Evolutionary conservation across 2,113 vertebrate species (phyloP).

Genomic region (Cololabis saira): DNA sequence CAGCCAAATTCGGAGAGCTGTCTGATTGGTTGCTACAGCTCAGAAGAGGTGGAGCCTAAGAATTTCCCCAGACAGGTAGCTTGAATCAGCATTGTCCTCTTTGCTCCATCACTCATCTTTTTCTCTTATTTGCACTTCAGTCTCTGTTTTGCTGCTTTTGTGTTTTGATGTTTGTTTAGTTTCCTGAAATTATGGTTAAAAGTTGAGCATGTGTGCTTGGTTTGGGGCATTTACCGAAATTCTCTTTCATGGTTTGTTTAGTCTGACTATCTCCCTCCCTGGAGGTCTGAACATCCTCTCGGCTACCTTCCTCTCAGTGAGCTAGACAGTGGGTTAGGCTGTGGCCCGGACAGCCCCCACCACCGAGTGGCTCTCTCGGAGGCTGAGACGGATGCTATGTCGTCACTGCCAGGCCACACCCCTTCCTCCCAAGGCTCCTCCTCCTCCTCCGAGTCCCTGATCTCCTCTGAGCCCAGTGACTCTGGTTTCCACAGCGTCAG

Average conservation of each 20-base stretch:
- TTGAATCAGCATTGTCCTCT: not conserved
- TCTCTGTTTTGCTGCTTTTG: not conserved
- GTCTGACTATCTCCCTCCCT: constrained; percentile 47
- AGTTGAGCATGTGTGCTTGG: not conserved
- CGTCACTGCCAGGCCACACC: constrained; percentile 60
- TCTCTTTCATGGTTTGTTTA: constrained; percentile 25
- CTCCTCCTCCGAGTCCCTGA: constrained; percentile 63
- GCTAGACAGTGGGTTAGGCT: constrained; percentile 72
- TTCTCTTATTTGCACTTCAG: not conserved
- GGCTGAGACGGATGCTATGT: constrained; percentile 69
- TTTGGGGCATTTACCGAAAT: not conserved
- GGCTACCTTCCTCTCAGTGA: constrained; percentile 68
- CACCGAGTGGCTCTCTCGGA: constrained; percentile 63
- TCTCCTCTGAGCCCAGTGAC: constrained; percentile 71
- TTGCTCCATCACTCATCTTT: not conserved
- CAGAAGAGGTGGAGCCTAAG: constrained; percentile 46
- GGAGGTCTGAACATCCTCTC: constrained; percentile 43
- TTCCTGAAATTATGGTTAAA: too few species aligned
- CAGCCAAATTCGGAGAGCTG: constrained; percentile 71
- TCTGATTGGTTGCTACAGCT: constrained; percentile 74
- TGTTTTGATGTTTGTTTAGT: not conserved
- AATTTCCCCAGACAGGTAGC: constrained; percentile 64
- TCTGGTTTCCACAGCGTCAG: constrained; percentile 76
- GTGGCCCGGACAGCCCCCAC: constrained; percentile 58
- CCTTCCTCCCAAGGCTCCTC: constrained; percentile 66